These are phyloP conservation scores for Scleropages formosus DNA, from an alignment of 2,797 vertebrate genomes.

Conservation along the genomic window DNA sequence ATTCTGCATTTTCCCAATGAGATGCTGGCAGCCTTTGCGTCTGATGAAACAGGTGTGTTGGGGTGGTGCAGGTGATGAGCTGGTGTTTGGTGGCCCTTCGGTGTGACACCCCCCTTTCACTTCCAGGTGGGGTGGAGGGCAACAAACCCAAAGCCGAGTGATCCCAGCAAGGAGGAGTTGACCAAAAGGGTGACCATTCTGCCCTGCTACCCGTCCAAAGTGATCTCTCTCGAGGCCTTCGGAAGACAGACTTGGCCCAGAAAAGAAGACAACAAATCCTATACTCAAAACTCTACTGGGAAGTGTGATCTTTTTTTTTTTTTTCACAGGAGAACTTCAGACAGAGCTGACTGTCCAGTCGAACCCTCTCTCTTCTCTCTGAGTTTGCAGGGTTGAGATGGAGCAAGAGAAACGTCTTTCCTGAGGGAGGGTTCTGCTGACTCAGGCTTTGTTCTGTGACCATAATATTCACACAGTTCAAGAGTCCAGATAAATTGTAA, in stretches of 20 bases:
- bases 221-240: not conserved
- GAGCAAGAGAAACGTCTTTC: not conserved
- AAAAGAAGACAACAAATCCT: constrained; percentile 17
- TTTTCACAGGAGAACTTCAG: constrained; percentile 7
- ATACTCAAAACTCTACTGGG: constrained; percentile 1
- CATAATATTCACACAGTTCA: constrained; percentile 16
- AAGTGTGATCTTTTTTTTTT: not conserved
- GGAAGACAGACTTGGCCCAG: constrained; percentile 17
- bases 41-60: not conserved
- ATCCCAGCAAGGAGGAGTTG: constrained; percentile 21
- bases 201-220: constrained; percentile 14
- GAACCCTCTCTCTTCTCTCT: not conserved
- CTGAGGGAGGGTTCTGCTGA: constrained; percentile 2
- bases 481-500: constrained; percentile 20
- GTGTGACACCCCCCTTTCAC: constrained; percentile 18
- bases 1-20: too few species aligned
- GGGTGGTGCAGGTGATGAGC: not conserved
- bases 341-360: not conserved
- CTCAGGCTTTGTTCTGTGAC: constrained; percentile 20
- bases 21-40: too few species aligned
- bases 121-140: constrained; percentile 39
- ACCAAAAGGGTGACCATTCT: not conserved
- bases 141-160: constrained; percentile 50
- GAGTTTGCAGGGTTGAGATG: not conserved
- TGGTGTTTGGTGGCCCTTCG: not conserved